Evolutionary conservation across 2,113 vertebrate species (phyloP).

Genomic region (Pluvialis apricaria): DNA sequence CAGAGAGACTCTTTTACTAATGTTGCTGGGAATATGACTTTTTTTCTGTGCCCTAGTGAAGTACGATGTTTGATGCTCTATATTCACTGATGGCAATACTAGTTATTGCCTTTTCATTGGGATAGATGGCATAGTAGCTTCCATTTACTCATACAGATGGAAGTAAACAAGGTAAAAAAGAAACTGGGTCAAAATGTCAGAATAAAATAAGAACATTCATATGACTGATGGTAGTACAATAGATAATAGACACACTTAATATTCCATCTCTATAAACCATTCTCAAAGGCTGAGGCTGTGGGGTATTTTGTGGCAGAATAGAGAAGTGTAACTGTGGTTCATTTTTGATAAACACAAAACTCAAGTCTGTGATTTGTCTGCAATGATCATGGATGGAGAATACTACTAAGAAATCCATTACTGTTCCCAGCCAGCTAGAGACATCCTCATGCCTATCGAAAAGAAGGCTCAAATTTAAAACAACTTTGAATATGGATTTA

Average conservation of each 20-base stretch:
- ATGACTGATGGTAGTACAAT: background rate
- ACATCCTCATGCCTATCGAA: background rate
- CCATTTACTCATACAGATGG: slow-evolving; percentile 38
- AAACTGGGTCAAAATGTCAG: slow-evolving; percentile 62
- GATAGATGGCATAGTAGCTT: slow-evolving; percentile 49
- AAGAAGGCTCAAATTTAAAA: slow-evolving; percentile 18
- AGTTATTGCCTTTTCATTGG: slow-evolving; percentile 53
- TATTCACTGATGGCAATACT: slow-evolving; percentile 38
- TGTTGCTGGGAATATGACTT: background rate
- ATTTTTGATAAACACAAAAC: slow-evolving; percentile 32
- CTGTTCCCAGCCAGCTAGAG: background rate
- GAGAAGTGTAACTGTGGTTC: slow-evolving; percentile 16
- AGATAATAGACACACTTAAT: slow-evolving; percentile 60
- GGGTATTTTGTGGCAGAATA: slow-evolving; percentile 20
- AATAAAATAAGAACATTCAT: slow-evolving; percentile 53
- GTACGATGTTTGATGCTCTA: background rate
- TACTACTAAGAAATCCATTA: slow-evolving; percentile 12
- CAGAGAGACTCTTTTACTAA: slow-evolving; percentile 16
- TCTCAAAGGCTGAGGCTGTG: slow-evolving; percentile 30
- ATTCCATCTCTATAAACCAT: slow-evolving; percentile 50
- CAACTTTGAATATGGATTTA: background rate
- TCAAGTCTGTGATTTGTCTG: slow-evolving; percentile 33
- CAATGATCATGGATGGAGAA: background rate
- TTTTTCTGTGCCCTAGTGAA: slow-evolving; percentile 28
- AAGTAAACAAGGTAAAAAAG: slow-evolving; percentile 63